These are phyloP conservation scores for Cheirogaleus major DNA, from an alignment of 2,797 vertebrate species.

Conservation along the genomic window DNA sequence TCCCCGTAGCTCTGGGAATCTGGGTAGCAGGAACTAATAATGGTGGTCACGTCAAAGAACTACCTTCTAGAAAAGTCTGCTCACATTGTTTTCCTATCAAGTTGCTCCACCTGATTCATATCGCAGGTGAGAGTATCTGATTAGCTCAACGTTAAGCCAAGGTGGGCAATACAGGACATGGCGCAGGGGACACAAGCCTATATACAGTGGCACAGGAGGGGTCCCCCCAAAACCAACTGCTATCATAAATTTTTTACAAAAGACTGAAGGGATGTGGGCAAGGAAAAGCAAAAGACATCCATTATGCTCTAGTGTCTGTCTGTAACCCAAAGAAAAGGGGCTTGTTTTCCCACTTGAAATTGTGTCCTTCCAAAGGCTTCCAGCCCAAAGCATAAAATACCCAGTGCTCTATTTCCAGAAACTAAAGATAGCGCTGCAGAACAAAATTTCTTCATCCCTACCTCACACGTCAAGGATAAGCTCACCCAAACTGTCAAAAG, in stretches of 20 bases:
- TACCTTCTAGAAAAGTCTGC: neutral
- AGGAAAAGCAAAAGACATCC: neutral
- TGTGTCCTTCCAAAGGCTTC: neutral
- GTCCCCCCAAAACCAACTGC: neutral
- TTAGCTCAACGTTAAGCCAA: neutral
- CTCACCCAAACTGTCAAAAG: neutral
- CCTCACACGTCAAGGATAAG: neutral
- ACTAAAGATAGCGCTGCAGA: neutral
- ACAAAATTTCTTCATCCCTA: neutral
- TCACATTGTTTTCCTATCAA: neutral
- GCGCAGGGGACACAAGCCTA: neutral
- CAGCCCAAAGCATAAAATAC: neutral
- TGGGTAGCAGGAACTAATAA: neutral
- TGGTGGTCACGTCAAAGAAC: neutral
- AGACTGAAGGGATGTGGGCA: neutral
- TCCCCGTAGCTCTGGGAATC: neutral
- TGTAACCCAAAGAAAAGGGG: neutral
- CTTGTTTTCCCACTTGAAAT: neutral
- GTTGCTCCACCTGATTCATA: neutral
- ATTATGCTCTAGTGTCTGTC: neutral
- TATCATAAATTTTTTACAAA: neutral
- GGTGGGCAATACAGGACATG: neutral
- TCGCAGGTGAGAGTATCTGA: neutral
- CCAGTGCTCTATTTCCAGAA: neutral
- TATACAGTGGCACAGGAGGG: neutral